Conservation (phyloP, 2,888 invertebrate species). For the Lasioglossum oenotherae region DNA sequence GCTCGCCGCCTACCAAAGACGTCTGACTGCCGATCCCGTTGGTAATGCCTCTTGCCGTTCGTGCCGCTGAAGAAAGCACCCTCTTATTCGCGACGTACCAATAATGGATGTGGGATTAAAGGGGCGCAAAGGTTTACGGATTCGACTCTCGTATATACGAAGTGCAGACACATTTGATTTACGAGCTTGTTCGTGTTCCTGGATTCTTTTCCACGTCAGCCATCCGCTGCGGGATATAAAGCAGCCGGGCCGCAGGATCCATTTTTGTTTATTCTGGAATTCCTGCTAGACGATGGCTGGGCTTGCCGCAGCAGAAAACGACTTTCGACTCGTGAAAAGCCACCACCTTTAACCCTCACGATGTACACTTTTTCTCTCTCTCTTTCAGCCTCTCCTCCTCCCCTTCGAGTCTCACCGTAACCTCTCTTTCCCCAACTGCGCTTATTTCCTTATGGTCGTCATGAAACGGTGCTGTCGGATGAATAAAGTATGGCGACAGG, state of each 20-base stretch:
- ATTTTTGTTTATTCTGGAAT: conserved; percentile 74
- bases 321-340: conserved; percentile 61
- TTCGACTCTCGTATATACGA: conserved; percentile 67
- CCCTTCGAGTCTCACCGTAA: conserved; percentile 16
- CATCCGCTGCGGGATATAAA: conserved; percentile 67
- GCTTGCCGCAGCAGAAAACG: conserved; percentile 53
- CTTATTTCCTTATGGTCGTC: conserved; percentile 59
- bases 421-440: conserved; percentile 18
- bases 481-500: conserved; percentile 64
- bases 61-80: conserved; percentile 59
- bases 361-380: conserved; percentile 16
- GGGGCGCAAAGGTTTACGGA: conserved; percentile 68
- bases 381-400: neutral
- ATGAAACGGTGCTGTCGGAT: conserved; percentile 51
- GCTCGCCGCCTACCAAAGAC: conserved; percentile 30
- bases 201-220: conserved; percentile 71
- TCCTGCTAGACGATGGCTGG: conserved; percentile 50
- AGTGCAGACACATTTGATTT: conserved; percentile 73
- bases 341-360: neutral
- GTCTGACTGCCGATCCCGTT: conserved; percentile 44
- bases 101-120: conserved; percentile 75
- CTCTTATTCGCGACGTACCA: conserved; percentile 72
- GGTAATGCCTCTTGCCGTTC: conserved; percentile 43
- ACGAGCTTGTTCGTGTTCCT: conserved; percentile 71
- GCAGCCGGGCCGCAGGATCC: conserved; percentile 52